Evolutionary conservation across 2,888 invertebrate genomes (phyloP).

Genomic region (Phymatocera aterrima): DNA sequence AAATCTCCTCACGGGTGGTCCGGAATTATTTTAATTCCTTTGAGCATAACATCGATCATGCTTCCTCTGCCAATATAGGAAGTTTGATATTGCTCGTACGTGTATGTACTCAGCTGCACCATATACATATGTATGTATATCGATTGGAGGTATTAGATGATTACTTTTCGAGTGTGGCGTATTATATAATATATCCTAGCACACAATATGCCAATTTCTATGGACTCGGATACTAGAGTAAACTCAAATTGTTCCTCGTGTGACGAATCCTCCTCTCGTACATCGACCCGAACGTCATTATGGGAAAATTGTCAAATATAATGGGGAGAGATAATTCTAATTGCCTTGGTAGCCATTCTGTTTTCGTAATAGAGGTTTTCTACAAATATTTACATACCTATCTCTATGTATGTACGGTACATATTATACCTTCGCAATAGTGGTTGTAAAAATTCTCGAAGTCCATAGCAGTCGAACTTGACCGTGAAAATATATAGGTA

Average conservation of each 20-base stretch:
- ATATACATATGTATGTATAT: no score
- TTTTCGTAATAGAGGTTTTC: no score
- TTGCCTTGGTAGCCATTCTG: no score
- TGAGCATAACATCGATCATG: constrained; percentile 18
- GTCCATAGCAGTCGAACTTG: not conserved
- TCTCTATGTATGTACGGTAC: no score
- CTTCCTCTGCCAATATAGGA: constrained; percentile 13
- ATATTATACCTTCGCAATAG: no score
- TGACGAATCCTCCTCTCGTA: constrained; percentile 5
- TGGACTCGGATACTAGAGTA: no score
- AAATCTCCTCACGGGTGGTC: no score
- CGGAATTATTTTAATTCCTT: not conserved
- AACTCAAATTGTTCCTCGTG: not conserved
- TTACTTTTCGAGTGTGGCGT: not conserved
- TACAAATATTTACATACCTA: no score
- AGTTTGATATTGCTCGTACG: not conserved
- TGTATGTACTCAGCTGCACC: no score
- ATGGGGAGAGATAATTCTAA: no score
- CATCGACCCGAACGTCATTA: not conserved
- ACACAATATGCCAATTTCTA: no score
- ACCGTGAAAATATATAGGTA: not conserved
- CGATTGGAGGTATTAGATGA: constrained; percentile 6
- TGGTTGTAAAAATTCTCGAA: not conserved
- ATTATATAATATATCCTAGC: not conserved
- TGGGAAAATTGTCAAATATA: no score